Percentiles rank a stretch among this genome's conserved stretches.
phyloP scores from a whole-genome alignment of 30 jellyfish, hydroid and myxozoan species.

The Turritopsis dohrnii region DNA sequence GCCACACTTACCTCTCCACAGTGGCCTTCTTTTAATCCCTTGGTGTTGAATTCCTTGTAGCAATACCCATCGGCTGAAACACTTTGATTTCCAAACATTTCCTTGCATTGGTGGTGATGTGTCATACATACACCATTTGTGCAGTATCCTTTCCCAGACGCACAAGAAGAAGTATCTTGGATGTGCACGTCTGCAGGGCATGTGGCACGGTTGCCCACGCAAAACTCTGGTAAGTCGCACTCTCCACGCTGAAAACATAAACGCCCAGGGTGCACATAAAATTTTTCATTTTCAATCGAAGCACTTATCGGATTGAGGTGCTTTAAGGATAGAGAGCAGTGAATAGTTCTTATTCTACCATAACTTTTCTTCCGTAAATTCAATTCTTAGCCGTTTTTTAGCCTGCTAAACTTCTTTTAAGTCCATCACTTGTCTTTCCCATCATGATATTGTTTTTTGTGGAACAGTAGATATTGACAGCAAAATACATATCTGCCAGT shows the following conservation, averaged over 20 bases:
- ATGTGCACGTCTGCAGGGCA: constrained; percentile 33
- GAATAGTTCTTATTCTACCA: too few species aligned
- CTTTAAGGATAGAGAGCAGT: too few species aligned
- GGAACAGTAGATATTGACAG: too few species aligned
- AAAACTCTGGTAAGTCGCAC: constrained; percentile 38
- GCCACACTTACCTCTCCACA: constrained; percentile 53
- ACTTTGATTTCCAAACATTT: constrained; percentile 15
- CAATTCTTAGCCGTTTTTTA: too few species aligned
- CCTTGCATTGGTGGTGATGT: constrained; percentile 29
- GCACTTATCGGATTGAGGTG: too few species aligned
- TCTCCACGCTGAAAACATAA: constrained; percentile 11
- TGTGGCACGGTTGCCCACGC: constrained; percentile 9
- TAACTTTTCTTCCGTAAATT: too few species aligned
- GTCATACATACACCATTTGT: constrained; percentile 29
- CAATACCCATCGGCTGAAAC: constrained; percentile 31
- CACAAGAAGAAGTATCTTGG: constrained; percentile 21
- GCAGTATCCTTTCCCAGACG: constrained; percentile 30
- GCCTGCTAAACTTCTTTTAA: too few species aligned
- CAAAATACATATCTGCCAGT: too few species aligned
- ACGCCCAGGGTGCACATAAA: too few species aligned
- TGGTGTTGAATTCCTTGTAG: constrained; percentile 20
- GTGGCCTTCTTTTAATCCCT: constrained; percentile 23
- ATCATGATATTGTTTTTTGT: too few species aligned
- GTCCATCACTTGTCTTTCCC: too few species aligned
- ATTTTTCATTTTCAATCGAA: too few species aligned